A percentile compares a stretch with the other conserved stretches of the same genome.
Conservation (phyloP, 2,113 vertebrate genomes). For the Vimba vimba region DNA sequence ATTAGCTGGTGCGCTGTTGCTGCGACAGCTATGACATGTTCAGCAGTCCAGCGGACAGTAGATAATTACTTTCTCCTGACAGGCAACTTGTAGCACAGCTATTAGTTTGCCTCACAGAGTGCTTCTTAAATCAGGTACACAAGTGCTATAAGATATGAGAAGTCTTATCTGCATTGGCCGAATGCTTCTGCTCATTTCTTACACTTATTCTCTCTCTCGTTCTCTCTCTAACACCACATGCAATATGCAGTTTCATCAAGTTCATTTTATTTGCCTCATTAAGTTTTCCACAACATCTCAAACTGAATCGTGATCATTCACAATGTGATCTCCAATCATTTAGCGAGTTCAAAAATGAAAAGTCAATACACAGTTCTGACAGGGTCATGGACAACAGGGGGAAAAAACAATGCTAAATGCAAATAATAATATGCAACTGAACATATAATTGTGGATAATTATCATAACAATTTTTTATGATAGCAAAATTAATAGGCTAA, state of each 20-base stretch:
- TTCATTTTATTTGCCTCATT: neutral
- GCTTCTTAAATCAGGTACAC: constrained; percentile 60
- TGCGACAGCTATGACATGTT: constrained; percentile 62
- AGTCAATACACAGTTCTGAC: neutral
- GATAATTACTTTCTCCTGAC: constrained; percentile 65
- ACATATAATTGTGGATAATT: neutral
- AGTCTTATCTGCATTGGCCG: constrained; percentile 59
- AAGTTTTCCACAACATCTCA: neutral
- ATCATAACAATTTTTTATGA: neutral
- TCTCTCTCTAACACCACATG: neutral
- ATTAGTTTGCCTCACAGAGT: constrained; percentile 61
- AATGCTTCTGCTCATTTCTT: constrained; percentile 46
- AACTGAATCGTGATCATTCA: neutral
- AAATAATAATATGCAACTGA: neutral
- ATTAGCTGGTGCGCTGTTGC: constrained; percentile 64
- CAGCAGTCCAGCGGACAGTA: constrained; percentile 59
- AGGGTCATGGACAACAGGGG: neutral
- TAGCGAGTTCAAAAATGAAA: neutral
- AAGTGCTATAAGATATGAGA: constrained; percentile 53
- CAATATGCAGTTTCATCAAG: neutral
- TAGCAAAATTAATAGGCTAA: neutral
- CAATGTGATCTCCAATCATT: neutral
- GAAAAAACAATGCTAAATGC: neutral
- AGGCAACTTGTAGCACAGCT: constrained; percentile 61
- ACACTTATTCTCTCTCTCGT: constrained; percentile 10